phyloP scores from a whole-genome alignment of 2,113 vertebrate genomes.

The Amazona vittata region DNA sequence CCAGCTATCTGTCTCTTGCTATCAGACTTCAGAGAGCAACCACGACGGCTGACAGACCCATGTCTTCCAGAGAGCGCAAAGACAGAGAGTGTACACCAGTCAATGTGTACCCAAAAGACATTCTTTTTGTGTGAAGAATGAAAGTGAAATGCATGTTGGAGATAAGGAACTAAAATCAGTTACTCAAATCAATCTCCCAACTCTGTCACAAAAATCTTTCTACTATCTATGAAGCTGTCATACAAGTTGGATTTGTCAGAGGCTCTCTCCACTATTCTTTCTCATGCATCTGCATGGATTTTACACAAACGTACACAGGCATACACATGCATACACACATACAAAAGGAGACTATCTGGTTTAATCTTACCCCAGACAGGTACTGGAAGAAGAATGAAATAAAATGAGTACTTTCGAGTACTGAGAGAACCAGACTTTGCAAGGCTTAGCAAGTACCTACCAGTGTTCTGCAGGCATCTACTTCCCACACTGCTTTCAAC shows the following conservation, averaged over 20 bases:
- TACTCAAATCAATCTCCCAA: neutral
- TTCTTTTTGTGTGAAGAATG: neutral
- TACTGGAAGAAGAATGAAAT: neutral
- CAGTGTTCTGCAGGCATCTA: neutral
- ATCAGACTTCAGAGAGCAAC: constrained; percentile 2
- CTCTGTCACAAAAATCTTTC: neutral
- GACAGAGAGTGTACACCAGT: neutral
- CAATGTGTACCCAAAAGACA: neutral
- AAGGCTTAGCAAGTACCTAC: neutral
- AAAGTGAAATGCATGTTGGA: neutral
- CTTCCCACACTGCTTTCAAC: neutral
- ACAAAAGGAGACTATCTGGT: neutral
- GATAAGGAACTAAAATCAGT: neutral
- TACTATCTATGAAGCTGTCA: neutral
- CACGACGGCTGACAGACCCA: neutral
- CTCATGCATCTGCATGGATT: neutral
- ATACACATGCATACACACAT: neutral
- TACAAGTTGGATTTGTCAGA: neutral
- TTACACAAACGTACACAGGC: neutral
- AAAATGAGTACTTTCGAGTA: neutral
- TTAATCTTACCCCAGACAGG: neutral
- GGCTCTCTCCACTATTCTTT: neutral
- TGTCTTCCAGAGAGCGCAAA: neutral
- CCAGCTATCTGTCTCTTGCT: constrained; percentile 4
- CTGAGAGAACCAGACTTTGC: neutral